Percentiles rank a stretch among this genome's conserved stretches.
Evolutionary conservation across 2,113 vertebrate genomes (phyloP).

Genomic region (Tretioscincus oriximinensis): DNA sequence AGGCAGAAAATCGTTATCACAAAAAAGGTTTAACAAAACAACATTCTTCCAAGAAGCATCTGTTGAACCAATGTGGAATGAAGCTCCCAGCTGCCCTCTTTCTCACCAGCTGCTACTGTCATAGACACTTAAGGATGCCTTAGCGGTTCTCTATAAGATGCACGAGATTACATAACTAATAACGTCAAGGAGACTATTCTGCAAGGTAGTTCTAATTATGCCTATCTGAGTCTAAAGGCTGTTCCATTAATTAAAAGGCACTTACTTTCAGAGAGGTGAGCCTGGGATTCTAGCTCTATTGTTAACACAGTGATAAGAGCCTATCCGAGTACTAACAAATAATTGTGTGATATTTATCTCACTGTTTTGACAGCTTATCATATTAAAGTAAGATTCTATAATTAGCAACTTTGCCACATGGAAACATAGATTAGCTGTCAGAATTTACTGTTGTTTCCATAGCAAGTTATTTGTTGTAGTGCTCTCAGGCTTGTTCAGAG

Average conservation of each 20-base stretch:
- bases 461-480: slow-evolving; percentile 8
- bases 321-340: neutral
- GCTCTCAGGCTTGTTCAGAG: neutral
- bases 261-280: neutral
- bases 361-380: neutral
- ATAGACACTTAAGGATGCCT: neutral
- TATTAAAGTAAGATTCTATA: slow-evolving; percentile 4
- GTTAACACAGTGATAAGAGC: neutral
- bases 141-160: neutral
- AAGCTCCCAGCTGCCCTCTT: too few relatives aligned
- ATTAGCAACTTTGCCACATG: slow-evolving; percentile 12
- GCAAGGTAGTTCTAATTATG: neutral
- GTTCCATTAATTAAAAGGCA: neutral
- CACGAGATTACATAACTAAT: neutral
- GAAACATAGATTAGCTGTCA: neutral
- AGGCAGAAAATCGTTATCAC: too few relatives aligned
- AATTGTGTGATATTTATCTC: neutral
- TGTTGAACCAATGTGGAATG: too few relatives aligned
- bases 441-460: slow-evolving; percentile 22
- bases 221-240: neutral
- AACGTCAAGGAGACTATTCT: neutral
- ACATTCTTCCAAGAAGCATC: too few relatives aligned
- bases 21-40: too few relatives aligned
- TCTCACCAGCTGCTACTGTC: too few relatives aligned
- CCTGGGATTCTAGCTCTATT: neutral